Conservation (phyloP, 2,113 vertebrate genomes). For the Solea solea region DNA sequence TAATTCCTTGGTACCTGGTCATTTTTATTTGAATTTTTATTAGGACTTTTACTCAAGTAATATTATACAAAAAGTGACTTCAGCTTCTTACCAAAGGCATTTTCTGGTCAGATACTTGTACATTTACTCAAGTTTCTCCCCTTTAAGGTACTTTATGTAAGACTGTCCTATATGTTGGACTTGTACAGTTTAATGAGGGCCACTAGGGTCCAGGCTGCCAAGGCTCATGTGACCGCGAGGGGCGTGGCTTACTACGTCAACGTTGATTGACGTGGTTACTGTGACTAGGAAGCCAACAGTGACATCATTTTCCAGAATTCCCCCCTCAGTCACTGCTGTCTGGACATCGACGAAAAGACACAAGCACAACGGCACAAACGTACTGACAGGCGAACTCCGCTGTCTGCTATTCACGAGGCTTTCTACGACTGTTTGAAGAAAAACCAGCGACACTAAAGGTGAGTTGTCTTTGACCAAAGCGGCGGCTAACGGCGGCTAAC, state of each 20-base stretch:
- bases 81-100: too few species aligned
- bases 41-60: too few species aligned
- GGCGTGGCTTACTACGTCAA: slow-evolving; percentile 50
- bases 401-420: neutral
- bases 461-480: neutral
- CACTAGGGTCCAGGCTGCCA: too few species aligned
- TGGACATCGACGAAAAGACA: neutral
- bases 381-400: neutral
- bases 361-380: neutral
- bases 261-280: slow-evolving; percentile 34
- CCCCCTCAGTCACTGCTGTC: slow-evolving; percentile 36
- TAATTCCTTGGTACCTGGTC: too few species aligned
- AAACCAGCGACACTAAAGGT: slow-evolving; percentile 33
- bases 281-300: slow-evolving; percentile 60
- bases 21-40: too few species aligned
- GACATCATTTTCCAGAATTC: slow-evolving; percentile 75
- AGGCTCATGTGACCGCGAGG: slow-evolving; percentile 42
- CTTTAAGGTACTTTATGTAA: too few species aligned
- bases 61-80: too few species aligned
- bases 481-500: neutral
- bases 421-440: neutral
- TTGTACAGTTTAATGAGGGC: too few species aligned
- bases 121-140: too few species aligned
- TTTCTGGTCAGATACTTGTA: too few species aligned
- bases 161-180: too few species aligned